Evolutionary conservation across 2,888 invertebrate species (phyloP).

Genomic region (Xestia sexstrigata): DNA sequence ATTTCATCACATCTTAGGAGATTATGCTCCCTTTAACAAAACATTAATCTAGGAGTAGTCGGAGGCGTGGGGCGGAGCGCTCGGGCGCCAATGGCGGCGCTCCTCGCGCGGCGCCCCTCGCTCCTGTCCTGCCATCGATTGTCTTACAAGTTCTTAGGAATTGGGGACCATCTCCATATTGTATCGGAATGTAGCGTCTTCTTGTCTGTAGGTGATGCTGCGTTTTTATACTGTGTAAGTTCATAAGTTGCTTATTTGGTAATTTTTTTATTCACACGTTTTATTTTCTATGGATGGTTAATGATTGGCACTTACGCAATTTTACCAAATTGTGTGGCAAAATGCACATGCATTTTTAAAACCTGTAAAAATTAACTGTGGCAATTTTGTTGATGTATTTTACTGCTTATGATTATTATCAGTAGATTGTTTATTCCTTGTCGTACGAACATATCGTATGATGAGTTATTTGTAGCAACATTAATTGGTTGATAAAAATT

Average conservation of each 20-base stretch:
- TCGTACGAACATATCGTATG: constrained; percentile 29
- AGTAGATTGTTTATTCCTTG: constrained; percentile 40
- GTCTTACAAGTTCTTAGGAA: constrained; percentile 65
- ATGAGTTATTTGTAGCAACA: constrained; percentile 66
- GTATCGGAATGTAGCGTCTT: constrained; percentile 49
- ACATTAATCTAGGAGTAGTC: constrained; percentile 74
- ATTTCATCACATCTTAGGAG: constrained; percentile 70
- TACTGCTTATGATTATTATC: neutral
- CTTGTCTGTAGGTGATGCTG: constrained; percentile 45
- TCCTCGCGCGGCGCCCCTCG: constrained; percentile 54
- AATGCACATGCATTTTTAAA: neutral
- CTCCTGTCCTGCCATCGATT: constrained; percentile 66
- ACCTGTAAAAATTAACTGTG: neutral
- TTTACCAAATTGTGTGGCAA: neutral
- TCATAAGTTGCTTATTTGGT: neutral
- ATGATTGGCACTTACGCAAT: neutral
- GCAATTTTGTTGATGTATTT: neutral
- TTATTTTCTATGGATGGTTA: neutral
- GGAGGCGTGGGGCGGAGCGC: constrained; percentile 76
- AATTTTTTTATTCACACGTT: neutral
- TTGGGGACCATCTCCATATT: constrained; percentile 62
- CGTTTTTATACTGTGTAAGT: constrained; percentile 12
- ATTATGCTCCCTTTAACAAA: constrained; percentile 67
- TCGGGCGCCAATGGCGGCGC: constrained; percentile 72
- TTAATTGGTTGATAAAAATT: constrained; percentile 80